Base-by-base conservation (phyloP, 30 jellyfish, hydroid and myxozoan genomes). In the Aurelia sp. region DNA sequence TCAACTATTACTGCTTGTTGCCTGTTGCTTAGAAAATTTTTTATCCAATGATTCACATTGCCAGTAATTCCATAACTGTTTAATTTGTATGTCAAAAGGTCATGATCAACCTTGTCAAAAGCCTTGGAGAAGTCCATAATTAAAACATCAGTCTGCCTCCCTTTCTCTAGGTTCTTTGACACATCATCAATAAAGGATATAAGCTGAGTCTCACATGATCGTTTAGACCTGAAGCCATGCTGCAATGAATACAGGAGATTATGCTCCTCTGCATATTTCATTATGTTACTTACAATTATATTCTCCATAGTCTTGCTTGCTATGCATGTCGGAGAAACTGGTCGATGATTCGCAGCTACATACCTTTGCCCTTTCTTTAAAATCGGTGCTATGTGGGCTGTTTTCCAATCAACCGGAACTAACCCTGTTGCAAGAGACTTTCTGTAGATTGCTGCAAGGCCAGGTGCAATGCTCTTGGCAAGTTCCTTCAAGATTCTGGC, bases 151-250 rank as follows among this genome's bases (percentile, higher is more conserved):
- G 60, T 12, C 33, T 27, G 33, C 77, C 76, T 59, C 63, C 88
- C 88, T 17, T 55, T 52, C 77, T 52, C 63, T 59, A 76, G 62
- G 70, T 76, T 76, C 63, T 30, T 55, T 38, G 70, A 59, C 77
- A 76, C 78, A 52, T 76, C 88, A 52, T 53, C 77, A 31, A 40
- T 53, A 59, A 76, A 76, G 35, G 68, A 38, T 59, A 76, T 30
- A 40, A 52, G 78, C 78, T 76, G 88, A 40, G 88, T 76, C 78
- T 76, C 88, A 59, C 88, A 76, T 18, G 88, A 76, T 76, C 88
- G 77, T 38, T 31, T 31, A 52, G 68, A 10, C 68, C 88, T 55
- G 65, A 53, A 53, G 62, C 88, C 88, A 76, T 76, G 78, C 88
- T 76, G 88, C 75, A 76, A 59, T 40, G 68, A 53, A 59, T 76